Base-by-base conservation (phyloP, 1,140 invertebrate genomes). In the Theocolax elegans region DNA sequence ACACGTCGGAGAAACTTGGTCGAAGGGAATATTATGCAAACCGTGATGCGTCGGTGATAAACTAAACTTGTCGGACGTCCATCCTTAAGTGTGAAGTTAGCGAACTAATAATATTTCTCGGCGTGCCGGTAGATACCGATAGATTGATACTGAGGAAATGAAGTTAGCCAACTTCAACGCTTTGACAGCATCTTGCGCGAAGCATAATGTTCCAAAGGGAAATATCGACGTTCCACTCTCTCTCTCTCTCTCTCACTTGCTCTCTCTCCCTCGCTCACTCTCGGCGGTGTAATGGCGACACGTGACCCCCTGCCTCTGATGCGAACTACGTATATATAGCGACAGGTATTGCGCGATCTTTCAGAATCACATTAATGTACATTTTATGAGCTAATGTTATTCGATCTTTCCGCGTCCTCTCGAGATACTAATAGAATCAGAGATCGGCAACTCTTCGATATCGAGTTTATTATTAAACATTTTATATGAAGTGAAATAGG, bases 1-100 rank as follows among this genome's bases (percentile, higher is more conserved):
- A 31, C 19, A 58, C 15, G n/a, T 17, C 31, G 40, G 25, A 13
- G 25, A 62, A 69, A 62, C 66, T 60, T 62, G 23, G 35, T 8
- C 31, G 25, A 19, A 12, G 23, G 7, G 64, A 31, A 35, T 54
- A 63, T 70, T 70, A 70, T 70, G 59, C 59, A 63, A 70, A 56
- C 40, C 35, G 21, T 40, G 49, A 63, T 63, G 51, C 56, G 19
- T 49, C 46, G 19, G 17, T 46, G 59, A 63, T 70, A 64, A 71
- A 71, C 68, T 48, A 42, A 71, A 71, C 13, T 64, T 71, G 51
- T 51, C 60, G 53, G 23, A 69, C 48, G 67, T 69, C 67, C 67
- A 69, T 69, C 67, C 62, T 69, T 69, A 69, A 60, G 58, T 53
- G 49, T 44, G 58, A 62, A 69, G 67, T 69, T 69, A 54, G 46